phyloP scores from a whole-genome alignment of 2,113 vertebrate species.

The Apus apus region DNA sequence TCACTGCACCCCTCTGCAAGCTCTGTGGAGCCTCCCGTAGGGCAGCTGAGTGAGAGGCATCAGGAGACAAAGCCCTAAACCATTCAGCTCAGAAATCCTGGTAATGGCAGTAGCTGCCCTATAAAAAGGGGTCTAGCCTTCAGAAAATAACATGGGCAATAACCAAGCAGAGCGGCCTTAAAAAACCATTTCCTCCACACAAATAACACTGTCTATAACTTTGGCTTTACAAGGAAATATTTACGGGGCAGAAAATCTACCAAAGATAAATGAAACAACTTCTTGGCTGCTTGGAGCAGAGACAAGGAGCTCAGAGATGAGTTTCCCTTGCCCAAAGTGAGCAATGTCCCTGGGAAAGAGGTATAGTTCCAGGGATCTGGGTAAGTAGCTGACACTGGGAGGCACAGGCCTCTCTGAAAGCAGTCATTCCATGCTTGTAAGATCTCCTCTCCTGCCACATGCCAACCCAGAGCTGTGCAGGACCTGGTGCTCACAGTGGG shows the following conservation, averaged over 20 bases:
- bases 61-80: neutral
- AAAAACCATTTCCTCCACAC: neutral
- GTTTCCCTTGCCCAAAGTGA: neutral
- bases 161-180: neutral
- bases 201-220: neutral
- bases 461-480: neutral
- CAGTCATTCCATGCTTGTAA: neutral
- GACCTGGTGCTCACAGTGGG: neutral
- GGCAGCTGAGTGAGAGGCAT: neutral
- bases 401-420: accelerated
- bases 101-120: neutral
- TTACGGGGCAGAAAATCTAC: neutral
- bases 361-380: neutral
- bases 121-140: neutral
- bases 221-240: conserved; percentile 21
- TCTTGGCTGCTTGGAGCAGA: neutral
- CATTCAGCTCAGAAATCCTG: neutral
- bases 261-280: neutral
- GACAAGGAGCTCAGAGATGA: neutral
- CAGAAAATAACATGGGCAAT: neutral
- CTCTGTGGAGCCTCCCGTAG: neutral
- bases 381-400: neutral
- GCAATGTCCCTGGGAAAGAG: neutral
- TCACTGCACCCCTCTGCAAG: neutral
- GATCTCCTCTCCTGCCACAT: neutral